phyloP scores from a whole-genome alignment of 2,797 vertebrate species.

The Holocentrus rufus region DNA sequence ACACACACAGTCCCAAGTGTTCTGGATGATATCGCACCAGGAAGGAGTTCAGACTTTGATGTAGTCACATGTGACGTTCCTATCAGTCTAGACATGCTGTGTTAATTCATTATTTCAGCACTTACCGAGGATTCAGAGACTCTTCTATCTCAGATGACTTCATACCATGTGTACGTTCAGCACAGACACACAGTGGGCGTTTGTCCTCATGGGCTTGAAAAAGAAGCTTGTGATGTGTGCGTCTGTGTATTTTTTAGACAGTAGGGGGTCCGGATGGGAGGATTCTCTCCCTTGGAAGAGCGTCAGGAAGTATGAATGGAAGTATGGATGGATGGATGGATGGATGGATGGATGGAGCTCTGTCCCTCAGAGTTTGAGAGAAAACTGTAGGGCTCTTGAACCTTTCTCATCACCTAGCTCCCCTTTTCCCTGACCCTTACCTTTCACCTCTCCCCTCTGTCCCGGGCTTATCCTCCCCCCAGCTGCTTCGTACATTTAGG shows the following conservation, averaged over 20 bases:
- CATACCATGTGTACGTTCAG: conserved; percentile 28
- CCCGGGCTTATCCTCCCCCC: conserved; percentile 19
- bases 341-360: not conserved
- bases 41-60: conserved; percentile 54
- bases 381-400: not conserved
- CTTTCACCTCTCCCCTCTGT: conserved; percentile 11
- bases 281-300: not conserved
- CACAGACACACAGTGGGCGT: conserved; percentile 63
- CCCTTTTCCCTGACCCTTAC: conserved; percentile 7
- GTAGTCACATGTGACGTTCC: conserved; percentile 20
- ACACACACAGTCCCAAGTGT: not conserved
- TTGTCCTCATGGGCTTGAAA: conserved; percentile 55
- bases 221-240: conserved; percentile 42
- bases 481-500: conserved; percentile 15
- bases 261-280: conserved; percentile 25
- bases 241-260: not conserved
- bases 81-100: conserved; percentile 53
- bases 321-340: not conserved
- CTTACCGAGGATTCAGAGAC: conserved; percentile 4
- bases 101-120: conserved; percentile 22
- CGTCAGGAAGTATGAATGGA: too few relatives aligned
- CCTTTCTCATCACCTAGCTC: not conserved
- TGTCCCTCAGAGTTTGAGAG: not conserved
- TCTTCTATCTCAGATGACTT: conserved; percentile 53
- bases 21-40: conserved; percentile 31